Conservation (phyloP, 2,888 invertebrate species). For the Thymelicus lineola region DNA sequence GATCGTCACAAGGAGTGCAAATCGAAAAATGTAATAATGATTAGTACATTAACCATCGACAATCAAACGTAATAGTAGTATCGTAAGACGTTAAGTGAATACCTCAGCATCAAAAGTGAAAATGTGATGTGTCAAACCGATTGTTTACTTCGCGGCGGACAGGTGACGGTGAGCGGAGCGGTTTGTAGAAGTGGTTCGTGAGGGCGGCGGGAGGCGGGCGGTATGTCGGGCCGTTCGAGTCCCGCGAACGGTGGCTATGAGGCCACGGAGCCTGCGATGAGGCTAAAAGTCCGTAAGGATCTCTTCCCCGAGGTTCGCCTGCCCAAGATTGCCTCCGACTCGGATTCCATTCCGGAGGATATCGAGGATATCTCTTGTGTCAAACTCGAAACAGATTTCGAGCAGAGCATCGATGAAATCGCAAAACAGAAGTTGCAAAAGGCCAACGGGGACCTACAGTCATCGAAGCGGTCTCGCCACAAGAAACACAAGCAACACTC, state of each 20-base stretch:
- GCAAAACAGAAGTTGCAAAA: conserved; percentile 71
- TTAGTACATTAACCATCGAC: conserved; percentile 65
- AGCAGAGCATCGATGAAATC: conserved; percentile 81
- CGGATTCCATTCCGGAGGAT: conserved; percentile 60
- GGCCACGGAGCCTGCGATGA: conserved; percentile 68
- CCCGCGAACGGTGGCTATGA: conserved; percentile 81
- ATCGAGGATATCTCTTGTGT: conserved; percentile 69
- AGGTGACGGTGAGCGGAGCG: conserved; percentile 72
- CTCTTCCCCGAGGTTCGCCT: conserved; percentile 74
- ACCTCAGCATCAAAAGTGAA: conserved; percentile 80
- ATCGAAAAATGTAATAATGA: conserved; percentile 75
- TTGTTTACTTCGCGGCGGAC: conserved; percentile 83
- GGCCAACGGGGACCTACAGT: conserved; percentile 67
- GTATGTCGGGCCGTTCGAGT: conserved; percentile 82
- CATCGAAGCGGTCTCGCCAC: conserved; percentile 67
- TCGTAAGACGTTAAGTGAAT: conserved; percentile 69
- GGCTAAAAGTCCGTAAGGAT: conserved; percentile 82
- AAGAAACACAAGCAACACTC: conserved; percentile 77
- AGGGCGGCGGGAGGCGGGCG: conserved; percentile 81
- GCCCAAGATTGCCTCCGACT: conserved; percentile 58
- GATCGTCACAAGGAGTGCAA: conserved; percentile 76
- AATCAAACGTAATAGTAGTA: conserved; percentile 70
- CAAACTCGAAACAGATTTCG: conserved; percentile 81
- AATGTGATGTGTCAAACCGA: conserved; percentile 86
- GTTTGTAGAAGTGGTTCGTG: conserved; percentile 79